Conservation (phyloP, 2,797 vertebrate genomes). For the Prionace glauca region DNA sequence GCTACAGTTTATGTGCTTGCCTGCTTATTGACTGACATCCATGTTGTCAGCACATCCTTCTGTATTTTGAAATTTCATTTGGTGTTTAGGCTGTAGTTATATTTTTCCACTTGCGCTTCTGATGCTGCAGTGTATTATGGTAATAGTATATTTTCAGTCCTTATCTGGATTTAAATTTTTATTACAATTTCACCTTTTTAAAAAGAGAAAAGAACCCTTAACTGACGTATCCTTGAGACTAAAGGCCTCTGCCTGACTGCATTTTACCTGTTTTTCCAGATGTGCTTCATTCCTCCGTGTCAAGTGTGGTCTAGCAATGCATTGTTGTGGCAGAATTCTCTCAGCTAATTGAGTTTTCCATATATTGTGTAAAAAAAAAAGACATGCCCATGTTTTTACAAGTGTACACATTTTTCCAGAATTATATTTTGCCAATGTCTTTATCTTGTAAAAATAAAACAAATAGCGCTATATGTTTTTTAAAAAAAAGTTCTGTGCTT, state of each 20-base stretch:
- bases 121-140: constrained; percentile 31
- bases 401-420: constrained; percentile 75
- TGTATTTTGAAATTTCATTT: constrained; percentile 26
- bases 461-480: constrained; percentile 36
- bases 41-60: constrained; percentile 27
- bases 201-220: neutral
- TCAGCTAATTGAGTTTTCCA: constrained; percentile 34
- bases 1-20: constrained; percentile 33
- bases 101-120: constrained; percentile 1
- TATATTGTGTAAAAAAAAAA: constrained; percentile 27
- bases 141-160: constrained; percentile 32
- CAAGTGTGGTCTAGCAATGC: constrained; percentile 30
- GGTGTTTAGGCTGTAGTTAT: neutral
- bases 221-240: neutral
- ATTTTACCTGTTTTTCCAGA: constrained; percentile 15
- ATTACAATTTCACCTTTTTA: constrained; percentile 29
- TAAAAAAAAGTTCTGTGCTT: constrained; percentile 50
- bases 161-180: constrained; percentile 25
- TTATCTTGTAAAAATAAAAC: constrained; percentile 72
- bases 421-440: constrained; percentile 78
- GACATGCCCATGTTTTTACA: constrained; percentile 60
- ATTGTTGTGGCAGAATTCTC: constrained; percentile 26
- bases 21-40: constrained; percentile 9
- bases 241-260: neutral
- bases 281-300: constrained; percentile 33